A percentile compares a stretch with the other conserved stretches of the same genome.
Conservation (phyloP, 2,888 invertebrate species). For the Eurytoma californica region DNA sequence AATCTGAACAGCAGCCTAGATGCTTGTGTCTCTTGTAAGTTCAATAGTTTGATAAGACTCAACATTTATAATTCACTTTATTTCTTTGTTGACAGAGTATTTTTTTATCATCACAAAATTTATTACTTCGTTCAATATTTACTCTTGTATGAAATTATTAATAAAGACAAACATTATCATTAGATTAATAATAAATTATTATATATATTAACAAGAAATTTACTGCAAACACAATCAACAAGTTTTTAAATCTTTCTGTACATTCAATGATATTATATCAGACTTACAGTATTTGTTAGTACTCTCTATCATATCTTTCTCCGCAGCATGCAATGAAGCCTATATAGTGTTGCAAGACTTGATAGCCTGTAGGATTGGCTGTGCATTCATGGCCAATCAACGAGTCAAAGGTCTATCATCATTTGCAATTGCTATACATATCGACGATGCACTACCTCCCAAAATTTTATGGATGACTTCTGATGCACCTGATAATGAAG, state of each 20-base stretch:
- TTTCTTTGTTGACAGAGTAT: too few relatives aligned
- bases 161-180: background rate
- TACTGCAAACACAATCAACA: background rate
- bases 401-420: conserved; percentile 64
- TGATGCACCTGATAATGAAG: conserved; percentile 70
- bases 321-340: conserved; percentile 70
- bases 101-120: too few relatives aligned
- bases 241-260: background rate
- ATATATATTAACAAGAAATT: background rate
- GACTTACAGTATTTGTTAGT: background rate
- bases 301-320: too few relatives aligned
- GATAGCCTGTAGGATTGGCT: conserved; percentile 67
- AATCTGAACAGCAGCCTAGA: conserved; percentile 66
- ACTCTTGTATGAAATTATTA: background rate
- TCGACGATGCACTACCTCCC: conserved; percentile 65
- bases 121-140: background rate
- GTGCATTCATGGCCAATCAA: conserved; percentile 68
- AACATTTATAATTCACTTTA: too few relatives aligned
- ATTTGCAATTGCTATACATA: conserved; percentile 61
- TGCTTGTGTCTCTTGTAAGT: conserved; percentile 70
- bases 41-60: background rate
- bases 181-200: background rate
- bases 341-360: conserved; percentile 64
- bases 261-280: background rate
- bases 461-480: conserved; percentile 67